A percentile compares a stretch with the other conserved stretches of the same genome.
Evolutionary conservation across 1,140 invertebrate species (phyloP).

Genomic region (Atopsyche davidsoni): DNA sequence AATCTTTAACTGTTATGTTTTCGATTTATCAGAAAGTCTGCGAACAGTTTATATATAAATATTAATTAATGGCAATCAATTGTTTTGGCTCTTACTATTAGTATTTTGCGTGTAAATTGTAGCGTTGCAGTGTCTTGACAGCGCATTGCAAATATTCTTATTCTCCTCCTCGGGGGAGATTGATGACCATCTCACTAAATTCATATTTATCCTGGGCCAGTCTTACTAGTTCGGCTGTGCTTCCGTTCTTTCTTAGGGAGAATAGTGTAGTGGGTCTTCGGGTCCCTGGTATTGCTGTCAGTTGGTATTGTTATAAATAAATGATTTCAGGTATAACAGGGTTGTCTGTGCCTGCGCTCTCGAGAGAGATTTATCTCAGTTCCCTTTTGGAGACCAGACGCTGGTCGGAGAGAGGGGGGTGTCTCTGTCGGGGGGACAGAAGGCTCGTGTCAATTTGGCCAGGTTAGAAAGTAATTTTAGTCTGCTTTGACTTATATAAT

Average conservation of each 20-base stretch:
- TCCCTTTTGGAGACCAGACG: constrained; percentile 57
- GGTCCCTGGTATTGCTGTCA: constrained; percentile 50
- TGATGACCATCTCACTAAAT: background rate
- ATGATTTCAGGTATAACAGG: constrained; percentile 52
- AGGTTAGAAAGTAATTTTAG: constrained; percentile 14
- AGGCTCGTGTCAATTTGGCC: constrained; percentile 45
- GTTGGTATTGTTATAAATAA: no score
- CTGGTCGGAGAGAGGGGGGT: constrained; percentile 67
- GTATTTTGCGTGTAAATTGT: no score
- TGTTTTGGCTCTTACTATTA: background rate
- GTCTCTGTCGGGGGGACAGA: constrained; percentile 64
- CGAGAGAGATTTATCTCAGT: constrained; percentile 53
- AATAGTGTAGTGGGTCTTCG: constrained; percentile 65
- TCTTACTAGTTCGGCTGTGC: no score
- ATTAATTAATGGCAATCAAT: no score
- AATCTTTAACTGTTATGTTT: background rate
- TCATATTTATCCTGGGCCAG: background rate
- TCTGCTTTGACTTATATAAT: background rate
- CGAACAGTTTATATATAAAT: no score
- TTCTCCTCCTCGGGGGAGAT: background rate
- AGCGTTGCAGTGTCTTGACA: no score
- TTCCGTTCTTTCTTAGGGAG: no score
- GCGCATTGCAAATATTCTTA: background rate
- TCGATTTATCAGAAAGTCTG: no score
- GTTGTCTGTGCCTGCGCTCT: constrained; percentile 48